phyloP scores from a whole-genome alignment of 2,888 invertebrate genomes.

The Imbricaverruca yamaguchii region DNA sequence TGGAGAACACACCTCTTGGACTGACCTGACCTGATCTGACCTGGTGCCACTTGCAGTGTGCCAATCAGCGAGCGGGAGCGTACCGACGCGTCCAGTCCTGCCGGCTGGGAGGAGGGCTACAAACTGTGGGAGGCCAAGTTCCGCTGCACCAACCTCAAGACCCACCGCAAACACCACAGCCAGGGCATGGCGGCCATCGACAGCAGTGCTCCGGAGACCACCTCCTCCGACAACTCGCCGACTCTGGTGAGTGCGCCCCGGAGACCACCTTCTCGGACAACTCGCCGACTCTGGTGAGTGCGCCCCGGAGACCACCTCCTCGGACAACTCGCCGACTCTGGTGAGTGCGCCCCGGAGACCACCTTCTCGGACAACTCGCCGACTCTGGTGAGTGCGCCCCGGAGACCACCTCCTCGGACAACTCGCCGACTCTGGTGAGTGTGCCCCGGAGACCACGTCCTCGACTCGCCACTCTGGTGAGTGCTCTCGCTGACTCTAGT shows the following conservation, averaged over 20 bases:
- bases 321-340: too few species aligned
- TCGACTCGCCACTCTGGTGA: neutral
- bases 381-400: neutral
- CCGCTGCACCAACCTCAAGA: conserved; percentile 37
- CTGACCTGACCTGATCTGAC: neutral
- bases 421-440: neutral
- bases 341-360: too few species aligned
- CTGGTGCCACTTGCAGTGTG: neutral
- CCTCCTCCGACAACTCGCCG: conserved; percentile 1
- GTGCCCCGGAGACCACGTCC: neutral
- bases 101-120: conserved; percentile 45
- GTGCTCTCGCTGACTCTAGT: too few species aligned
- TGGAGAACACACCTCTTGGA: neutral
- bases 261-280: neutral
- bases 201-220: conserved; percentile 14
- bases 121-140: conserved; percentile 46
- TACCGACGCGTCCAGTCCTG: conserved; percentile 34
- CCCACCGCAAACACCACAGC: conserved; percentile 27
- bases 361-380: too few species aligned
- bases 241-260: neutral
- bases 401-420: conserved; percentile 3
- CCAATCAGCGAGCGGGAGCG: neutral
- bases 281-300: neutral
- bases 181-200: conserved; percentile 16
- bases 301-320: too few species aligned